Evolutionary conservation across 2,113 vertebrate genomes (phyloP).

Genomic region (Oryzias curvinotus): DNA sequence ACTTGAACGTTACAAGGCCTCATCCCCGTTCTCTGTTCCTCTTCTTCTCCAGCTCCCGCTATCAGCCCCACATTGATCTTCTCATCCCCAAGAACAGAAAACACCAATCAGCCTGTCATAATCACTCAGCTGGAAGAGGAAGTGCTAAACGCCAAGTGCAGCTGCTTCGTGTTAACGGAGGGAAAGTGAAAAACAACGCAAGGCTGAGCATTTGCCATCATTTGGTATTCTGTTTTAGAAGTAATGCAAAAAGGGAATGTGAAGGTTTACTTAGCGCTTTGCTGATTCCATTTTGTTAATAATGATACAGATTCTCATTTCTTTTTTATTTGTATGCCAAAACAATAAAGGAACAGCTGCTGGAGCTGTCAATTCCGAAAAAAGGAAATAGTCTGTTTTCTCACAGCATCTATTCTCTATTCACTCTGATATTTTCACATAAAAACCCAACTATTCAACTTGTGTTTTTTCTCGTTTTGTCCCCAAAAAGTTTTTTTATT

Average conservation of each 20-base stretch:
- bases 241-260: slow-evolving; percentile 12
- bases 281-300: slow-evolving; percentile 48
- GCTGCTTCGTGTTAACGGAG: slow-evolving; percentile 48
- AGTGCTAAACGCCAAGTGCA: slow-evolving; percentile 35
- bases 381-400: slow-evolving; percentile 32
- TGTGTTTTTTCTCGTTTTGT: slow-evolving; percentile 32
- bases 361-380: too few species aligned
- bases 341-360: slow-evolving; percentile 23
- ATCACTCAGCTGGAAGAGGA: slow-evolving; percentile 65
- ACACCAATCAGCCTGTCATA: slow-evolving; percentile 72
- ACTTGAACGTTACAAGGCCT: slow-evolving; percentile 49
- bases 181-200: slow-evolving; percentile 33
- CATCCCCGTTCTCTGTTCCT: slow-evolving; percentile 38
- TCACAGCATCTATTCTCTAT: slow-evolving; percentile 40
- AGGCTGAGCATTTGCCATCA: slow-evolving; percentile 24
- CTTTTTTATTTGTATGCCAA: slow-evolving; percentile 39
- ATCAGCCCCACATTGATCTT: slow-evolving; percentile 64
- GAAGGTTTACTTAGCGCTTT: slow-evolving; percentile 48
- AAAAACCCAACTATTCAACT: slow-evolving; percentile 45
- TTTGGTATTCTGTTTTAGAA: slow-evolving; percentile 44
- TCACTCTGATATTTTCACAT: slow-evolving; percentile 41
- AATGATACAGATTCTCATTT: slow-evolving; percentile 40
- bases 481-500: slow-evolving; percentile 53
- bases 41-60: slow-evolving; percentile 46
- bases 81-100: slow-evolving; percentile 70